Conservation (phyloP, 2,888 invertebrate genomes). For the Chloroclysta siterata region DNA sequence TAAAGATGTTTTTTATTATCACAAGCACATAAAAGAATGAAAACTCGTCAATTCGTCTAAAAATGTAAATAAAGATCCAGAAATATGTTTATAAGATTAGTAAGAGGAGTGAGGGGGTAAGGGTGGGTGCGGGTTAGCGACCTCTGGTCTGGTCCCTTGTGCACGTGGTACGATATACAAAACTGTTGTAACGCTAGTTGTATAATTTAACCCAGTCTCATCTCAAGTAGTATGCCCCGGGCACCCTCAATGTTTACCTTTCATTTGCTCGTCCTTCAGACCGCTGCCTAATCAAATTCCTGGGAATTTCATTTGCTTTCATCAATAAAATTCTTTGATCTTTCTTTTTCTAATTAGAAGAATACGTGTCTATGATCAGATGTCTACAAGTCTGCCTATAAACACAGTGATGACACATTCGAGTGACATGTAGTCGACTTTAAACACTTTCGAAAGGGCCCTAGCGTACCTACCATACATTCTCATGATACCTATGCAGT, state of each 20-base stretch:
- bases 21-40: neutral
- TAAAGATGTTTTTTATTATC: neutral
- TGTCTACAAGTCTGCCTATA: neutral
- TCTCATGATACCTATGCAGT: neutral
- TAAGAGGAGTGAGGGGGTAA: slow-evolving; percentile 48
- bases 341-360: slow-evolving; percentile 2
- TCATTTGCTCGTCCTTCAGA: slow-evolving; percentile 52
- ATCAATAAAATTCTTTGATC: slow-evolving; percentile 30
- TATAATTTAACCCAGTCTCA: slow-evolving; percentile 42
- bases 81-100: slow-evolving; percentile 45
- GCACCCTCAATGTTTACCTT: slow-evolving; percentile 56
- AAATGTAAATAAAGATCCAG: slow-evolving; percentile 38
- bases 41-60: neutral
- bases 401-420: neutral
- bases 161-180: slow-evolving; percentile 54
- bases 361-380: neutral
- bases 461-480: neutral
- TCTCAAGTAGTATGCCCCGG: slow-evolving; percentile 38
- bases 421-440: neutral
- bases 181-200: slow-evolving; percentile 42
- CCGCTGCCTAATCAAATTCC: slow-evolving; percentile 43
- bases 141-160: slow-evolving; percentile 53
- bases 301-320: slow-evolving; percentile 34
- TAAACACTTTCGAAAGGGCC: neutral
- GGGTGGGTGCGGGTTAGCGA: slow-evolving; percentile 53